These are phyloP conservation scores for Oceanites oceanicus DNA, from an alignment of 2,113 vertebrate species.

Conservation along the genomic window DNA sequence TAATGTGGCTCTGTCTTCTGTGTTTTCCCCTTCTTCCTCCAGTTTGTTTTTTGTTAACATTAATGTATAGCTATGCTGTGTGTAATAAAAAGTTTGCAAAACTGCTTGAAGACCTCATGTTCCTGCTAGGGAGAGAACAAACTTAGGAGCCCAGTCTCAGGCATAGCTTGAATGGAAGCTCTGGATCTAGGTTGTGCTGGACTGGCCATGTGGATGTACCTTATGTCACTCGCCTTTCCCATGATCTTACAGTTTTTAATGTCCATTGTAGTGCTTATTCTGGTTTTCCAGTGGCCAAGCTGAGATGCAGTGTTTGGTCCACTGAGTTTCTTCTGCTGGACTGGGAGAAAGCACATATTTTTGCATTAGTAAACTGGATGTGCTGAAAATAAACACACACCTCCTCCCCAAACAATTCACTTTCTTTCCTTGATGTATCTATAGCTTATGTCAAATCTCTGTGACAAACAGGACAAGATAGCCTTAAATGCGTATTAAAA, in stretches of 20 bases:
- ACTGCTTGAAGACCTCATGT: not conserved
- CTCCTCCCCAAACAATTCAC: not conserved
- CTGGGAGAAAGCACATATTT: not conserved
- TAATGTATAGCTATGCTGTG: not conserved
- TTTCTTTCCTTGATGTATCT: not conserved
- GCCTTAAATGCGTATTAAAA: conserved; percentile 23
- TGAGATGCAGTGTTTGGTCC: not conserved
- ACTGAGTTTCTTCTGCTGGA: not conserved
- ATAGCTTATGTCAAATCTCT: not conserved
- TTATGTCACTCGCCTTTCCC: not conserved
- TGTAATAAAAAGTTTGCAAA: not conserved
- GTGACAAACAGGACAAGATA: conserved; percentile 25
- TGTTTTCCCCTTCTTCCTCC: not conserved
- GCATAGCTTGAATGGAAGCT: not conserved
- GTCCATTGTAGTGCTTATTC: not conserved
- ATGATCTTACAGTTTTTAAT: not conserved
- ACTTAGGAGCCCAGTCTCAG: accelerated
- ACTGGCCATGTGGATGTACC: not conserved
- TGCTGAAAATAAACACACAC: not conserved
- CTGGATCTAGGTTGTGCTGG: not conserved
- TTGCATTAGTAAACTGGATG: not conserved
- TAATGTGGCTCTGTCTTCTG: not conserved
- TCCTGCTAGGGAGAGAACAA: not conserved
- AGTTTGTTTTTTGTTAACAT: not conserved
- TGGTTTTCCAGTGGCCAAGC: not conserved